Conservation (phyloP, 2,113 vertebrate species). For the Phycodurus eques region DNA sequence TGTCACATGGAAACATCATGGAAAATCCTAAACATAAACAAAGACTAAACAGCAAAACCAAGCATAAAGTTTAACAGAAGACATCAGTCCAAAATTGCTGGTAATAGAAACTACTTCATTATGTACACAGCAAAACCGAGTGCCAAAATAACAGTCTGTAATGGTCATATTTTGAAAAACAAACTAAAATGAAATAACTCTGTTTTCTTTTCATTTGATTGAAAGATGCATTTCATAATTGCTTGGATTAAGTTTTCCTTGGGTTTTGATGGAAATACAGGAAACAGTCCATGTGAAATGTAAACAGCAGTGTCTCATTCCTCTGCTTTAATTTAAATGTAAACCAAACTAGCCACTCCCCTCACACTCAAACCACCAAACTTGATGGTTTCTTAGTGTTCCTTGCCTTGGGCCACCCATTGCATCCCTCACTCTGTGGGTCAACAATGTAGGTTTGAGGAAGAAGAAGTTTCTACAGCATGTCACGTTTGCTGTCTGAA, state of each 20-base stretch:
- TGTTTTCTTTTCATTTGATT: conserved; percentile 54
- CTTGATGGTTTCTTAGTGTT: conserved; percentile 73
- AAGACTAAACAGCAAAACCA: too few relatives aligned
- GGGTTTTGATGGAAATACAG: conserved; percentile 59
- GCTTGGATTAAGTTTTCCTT: conserved; percentile 41
- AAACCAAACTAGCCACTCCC: conserved; percentile 64
- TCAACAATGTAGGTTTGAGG: conserved; percentile 44
- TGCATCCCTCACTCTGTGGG: conserved; percentile 45
- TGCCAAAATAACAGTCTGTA: conserved; percentile 4
- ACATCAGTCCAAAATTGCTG: too few relatives aligned
- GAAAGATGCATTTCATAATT: conserved; percentile 51
- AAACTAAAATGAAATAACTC: conserved; percentile 38
- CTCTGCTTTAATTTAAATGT: conserved; percentile 70
- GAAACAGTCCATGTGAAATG: conserved; percentile 58
- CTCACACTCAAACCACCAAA: conserved; percentile 63
- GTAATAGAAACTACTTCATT: neutral
- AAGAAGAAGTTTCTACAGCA: conserved; percentile 1
- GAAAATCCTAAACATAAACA: too few relatives aligned
- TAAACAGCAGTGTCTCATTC: conserved; percentile 72
- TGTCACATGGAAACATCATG: neutral
- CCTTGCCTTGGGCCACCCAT: conserved; percentile 57
- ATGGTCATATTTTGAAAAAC: conserved; percentile 24
- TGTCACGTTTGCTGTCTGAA: too few relatives aligned
- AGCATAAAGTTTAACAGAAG: neutral
- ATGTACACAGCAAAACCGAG: too few relatives aligned